Evolutionary conservation across 2,888 invertebrate genomes (phyloP).

Genomic region (Papilio demoleus): DNA sequence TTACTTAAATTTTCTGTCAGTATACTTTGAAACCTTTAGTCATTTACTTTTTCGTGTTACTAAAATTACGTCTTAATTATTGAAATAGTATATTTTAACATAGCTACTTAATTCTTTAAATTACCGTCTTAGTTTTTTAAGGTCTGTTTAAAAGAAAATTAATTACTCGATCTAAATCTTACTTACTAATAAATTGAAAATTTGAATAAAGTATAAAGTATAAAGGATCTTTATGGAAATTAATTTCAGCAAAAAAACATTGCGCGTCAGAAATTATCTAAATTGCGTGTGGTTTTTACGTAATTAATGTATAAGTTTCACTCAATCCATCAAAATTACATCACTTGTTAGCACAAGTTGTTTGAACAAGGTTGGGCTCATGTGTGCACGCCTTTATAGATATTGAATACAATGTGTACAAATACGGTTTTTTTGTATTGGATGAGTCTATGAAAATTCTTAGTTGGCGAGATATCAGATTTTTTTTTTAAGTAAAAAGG

Average conservation of each 20-base stretch:
- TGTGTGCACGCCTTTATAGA: conserved; percentile 6
- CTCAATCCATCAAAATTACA: conserved; percentile 27
- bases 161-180: neutral
- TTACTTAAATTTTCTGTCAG: conserved; percentile 6
- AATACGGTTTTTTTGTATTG: neutral
- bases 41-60: conserved; percentile 6
- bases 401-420: neutral
- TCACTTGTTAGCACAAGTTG: conserved; percentile 17
- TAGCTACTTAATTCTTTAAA: neutral
- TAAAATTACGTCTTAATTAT: neutral
- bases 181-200: too few species aligned
- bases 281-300: conserved; percentile 12
- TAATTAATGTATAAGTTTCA: conserved; percentile 20
- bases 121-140: neutral
- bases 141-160: neutral
- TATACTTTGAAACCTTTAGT: conserved; percentile 7
- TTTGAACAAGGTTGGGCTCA: conserved; percentile 30
- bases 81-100: neutral
- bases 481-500: too few species aligned
- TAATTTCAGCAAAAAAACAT: neutral
- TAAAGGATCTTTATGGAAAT: too few species aligned
- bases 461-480: neutral
- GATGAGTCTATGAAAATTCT: neutral
- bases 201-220: too few species aligned
- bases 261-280: conserved; percentile 6